phyloP scores from a whole-genome alignment of 2,888 invertebrate genomes.

The Slavum lentiscoides region DNA sequence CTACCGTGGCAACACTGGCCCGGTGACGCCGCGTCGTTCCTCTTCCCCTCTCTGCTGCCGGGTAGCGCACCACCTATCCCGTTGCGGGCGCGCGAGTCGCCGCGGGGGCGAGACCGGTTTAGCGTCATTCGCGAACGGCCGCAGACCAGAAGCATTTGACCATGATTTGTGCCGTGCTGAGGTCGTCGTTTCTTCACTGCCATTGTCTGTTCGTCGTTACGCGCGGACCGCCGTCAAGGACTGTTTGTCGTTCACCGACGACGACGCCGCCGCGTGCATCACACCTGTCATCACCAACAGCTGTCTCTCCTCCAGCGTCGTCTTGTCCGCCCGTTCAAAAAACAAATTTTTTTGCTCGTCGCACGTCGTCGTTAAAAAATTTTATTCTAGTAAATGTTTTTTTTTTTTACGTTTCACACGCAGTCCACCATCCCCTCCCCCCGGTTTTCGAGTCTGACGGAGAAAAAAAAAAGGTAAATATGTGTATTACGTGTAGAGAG shows the following conservation, averaged over 20 bases:
- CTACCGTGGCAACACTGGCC: slow-evolving; percentile 36
- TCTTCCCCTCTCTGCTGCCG: neutral
- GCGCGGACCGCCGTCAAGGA: neutral
- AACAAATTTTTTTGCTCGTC: too few relatives aligned
- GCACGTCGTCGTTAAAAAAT: too few relatives aligned
- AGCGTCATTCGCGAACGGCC: slow-evolving; percentile 50
- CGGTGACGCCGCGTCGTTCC: neutral
- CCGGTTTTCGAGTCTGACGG: too few relatives aligned
- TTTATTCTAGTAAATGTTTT: too few relatives aligned
- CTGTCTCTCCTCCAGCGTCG: too few relatives aligned
- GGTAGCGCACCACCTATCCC: neutral
- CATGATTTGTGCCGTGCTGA: slow-evolving; percentile 49
- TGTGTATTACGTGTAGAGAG: too few relatives aligned
- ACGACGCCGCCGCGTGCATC: too few relatives aligned
- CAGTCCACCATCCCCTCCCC: too few relatives aligned
- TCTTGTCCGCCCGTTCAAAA: too few relatives aligned
- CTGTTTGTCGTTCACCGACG: neutral
- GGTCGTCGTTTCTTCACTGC: slow-evolving; percentile 38
- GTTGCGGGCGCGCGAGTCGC: slow-evolving; percentile 9
- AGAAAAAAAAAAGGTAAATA: too few relatives aligned
- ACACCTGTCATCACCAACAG: neutral
- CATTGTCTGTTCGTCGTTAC: slow-evolving; percentile 29
- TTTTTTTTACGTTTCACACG: too few relatives aligned
- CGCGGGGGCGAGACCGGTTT: slow-evolving; percentile 45
- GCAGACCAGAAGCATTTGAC: slow-evolving; percentile 44